Conservation (phyloP, 2,888 invertebrate species). For the Cantharis rufa region DNA sequence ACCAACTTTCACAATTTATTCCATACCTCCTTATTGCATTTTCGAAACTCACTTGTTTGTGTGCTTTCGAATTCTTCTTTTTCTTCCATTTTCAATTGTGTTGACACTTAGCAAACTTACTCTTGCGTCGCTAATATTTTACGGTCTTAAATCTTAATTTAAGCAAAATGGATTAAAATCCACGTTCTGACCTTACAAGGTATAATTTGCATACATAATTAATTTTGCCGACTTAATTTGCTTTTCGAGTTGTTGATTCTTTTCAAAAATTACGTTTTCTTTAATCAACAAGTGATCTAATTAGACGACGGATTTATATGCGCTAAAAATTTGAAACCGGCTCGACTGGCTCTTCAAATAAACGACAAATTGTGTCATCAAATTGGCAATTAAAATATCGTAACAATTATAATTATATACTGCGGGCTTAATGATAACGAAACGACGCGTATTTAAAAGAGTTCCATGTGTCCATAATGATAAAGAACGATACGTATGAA, state of each 20-base stretch:
- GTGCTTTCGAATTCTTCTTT: not conserved
- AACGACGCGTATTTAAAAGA: not conserved
- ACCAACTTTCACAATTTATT: not conserved
- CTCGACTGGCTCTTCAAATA: too few relatives aligned
- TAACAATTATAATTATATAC: not conserved
- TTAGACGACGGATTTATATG: not conserved
- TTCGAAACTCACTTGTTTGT: not conserved
- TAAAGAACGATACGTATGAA: not conserved
- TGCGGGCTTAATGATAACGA: not conserved
- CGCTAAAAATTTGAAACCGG: not conserved
- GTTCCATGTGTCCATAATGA: not conserved
- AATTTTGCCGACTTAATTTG: not conserved
- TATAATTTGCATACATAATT: conserved; percentile 17
- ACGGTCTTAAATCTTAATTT: conserved; percentile 19
- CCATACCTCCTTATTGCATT: not conserved
- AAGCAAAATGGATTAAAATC: conserved; percentile 7
- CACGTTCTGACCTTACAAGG: conserved; percentile 10
- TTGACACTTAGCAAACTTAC: not conserved
- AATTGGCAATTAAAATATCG: not conserved
- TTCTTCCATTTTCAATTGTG: not conserved
- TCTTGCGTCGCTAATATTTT: conserved; percentile 19
- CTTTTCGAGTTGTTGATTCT: too few relatives aligned
- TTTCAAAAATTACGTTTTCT: not conserved
- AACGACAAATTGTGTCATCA: not conserved
- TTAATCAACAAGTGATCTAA: not conserved